phyloP scores from a whole-genome alignment of 1,140 invertebrate species.

The Whitmania pigra region DNA sequence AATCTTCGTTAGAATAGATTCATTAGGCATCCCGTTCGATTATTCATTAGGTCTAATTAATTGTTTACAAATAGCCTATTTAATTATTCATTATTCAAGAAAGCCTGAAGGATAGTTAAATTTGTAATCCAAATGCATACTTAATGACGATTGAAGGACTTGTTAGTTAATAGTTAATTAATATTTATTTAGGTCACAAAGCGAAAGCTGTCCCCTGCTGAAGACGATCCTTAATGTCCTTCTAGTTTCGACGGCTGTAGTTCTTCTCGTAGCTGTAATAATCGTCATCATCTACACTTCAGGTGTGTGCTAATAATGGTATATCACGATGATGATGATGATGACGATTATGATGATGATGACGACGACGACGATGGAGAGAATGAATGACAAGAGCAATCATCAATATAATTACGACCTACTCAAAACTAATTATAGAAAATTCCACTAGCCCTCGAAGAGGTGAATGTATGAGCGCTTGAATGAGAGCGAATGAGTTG shows the following conservation, averaged over 20 bases:
- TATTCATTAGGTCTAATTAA: neutral
- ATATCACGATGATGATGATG: neutral
- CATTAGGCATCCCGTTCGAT: neutral
- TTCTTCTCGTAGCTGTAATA: conserved; percentile 22
- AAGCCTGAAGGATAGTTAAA: no score
- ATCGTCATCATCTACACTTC: conserved; percentile 25
- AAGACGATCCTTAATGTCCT: conserved; percentile 22
- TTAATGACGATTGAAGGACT: no score
- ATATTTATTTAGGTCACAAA: conserved; percentile 8
- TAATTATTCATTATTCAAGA: neutral
- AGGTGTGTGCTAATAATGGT: neutral
- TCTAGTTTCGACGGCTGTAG: conserved; percentile 14
- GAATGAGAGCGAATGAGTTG: no score
- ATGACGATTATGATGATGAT: neutral
- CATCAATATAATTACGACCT: no score
- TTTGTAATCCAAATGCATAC: no score
- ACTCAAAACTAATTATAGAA: no score
- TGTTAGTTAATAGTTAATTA: no score
- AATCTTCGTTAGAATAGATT: no score
- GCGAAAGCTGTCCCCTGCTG: conserved; percentile 20
- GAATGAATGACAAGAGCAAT: neutral
- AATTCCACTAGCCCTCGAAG: no score
- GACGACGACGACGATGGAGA: neutral
- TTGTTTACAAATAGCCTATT: neutral
- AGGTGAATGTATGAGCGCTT: no score